Evolutionary conservation across 2,888 invertebrate genomes (phyloP).

Genomic region (Poecilus cupreus): DNA sequence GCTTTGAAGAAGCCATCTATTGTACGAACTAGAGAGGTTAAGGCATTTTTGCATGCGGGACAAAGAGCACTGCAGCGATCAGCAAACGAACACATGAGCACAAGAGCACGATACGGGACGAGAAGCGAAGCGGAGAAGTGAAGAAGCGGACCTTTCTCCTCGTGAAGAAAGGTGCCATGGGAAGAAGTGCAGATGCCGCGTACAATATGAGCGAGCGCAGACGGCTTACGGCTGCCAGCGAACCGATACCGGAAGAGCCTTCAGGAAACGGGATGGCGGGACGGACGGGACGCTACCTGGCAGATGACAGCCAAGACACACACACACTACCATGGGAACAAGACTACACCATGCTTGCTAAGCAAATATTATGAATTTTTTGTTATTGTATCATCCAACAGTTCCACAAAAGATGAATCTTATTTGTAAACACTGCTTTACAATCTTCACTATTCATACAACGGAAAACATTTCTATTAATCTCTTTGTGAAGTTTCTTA

Average conservation of each 20-base stretch:
- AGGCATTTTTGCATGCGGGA: conserved; percentile 37
- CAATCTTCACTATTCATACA: conserved; percentile 1
- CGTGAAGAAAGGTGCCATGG: conserved; percentile 55
- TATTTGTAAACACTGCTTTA: conserved; percentile 18
- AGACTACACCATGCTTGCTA: background rate
- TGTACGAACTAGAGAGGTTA: background rate
- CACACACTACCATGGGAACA: conserved; percentile 26
- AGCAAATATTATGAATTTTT: conserved; percentile 28
- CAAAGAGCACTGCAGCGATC: conserved; percentile 14
- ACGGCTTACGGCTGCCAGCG: conserved; percentile 31
- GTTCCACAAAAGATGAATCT: background rate
- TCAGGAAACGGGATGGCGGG: conserved; percentile 56
- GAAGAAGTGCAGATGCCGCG: conserved; percentile 57
- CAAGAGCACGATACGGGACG: background rate
- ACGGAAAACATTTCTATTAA: background rate
- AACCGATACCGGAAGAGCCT: conserved; percentile 55
- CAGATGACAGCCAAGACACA: conserved; percentile 54
- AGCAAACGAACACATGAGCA: background rate
- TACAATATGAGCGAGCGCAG: conserved; percentile 44
- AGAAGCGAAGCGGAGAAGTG: conserved; percentile 10
- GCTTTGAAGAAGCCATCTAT: background rate
- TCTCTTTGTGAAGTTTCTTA: no score
- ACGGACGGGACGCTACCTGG: conserved; percentile 52
- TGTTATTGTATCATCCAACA: conserved; percentile 22
- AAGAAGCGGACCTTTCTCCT: conserved; percentile 47